Conservation (phyloP, 37 sponge, comb jelly and placozoan genomes). For the Eunapius fragilis region DNA sequence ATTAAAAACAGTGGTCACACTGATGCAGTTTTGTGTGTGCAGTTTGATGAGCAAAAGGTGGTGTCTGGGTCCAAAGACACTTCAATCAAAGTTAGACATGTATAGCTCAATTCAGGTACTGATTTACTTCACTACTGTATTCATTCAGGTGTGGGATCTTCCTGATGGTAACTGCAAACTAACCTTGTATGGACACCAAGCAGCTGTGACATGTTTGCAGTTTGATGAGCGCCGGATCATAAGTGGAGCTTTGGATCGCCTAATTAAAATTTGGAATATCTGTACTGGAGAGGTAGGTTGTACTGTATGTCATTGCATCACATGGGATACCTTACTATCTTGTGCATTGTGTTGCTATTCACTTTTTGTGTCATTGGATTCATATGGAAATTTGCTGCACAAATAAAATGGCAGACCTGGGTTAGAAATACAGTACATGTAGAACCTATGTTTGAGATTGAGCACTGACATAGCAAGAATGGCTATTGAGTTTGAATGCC, state of each 20-base stretch:
- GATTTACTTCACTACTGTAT: no score
- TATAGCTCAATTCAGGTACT: no score
- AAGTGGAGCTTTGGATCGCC: slow-evolving; percentile 92
- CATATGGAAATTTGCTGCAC: no score
- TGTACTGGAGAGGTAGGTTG: slow-evolving; percentile 70
- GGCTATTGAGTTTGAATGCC: no score
- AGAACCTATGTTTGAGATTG: no score
- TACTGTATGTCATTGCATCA: no score
- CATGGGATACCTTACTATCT: no score
- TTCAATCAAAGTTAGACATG: slow-evolving; percentile 78
- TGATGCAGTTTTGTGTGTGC: slow-evolving; percentile 92
- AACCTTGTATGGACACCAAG: slow-evolving; percentile 94
- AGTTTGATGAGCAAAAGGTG: slow-evolving; percentile 82
- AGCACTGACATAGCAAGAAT: no score
- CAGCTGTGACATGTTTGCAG: slow-evolving; percentile 94
- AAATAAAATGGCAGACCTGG: no score
- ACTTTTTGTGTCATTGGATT: no score
- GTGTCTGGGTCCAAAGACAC: slow-evolving; percentile 94
- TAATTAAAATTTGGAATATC: slow-evolving; percentile 95
- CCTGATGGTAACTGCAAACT: slow-evolving; percentile 69
- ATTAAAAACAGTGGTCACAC: slow-evolving; percentile 78
- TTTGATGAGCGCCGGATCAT: slow-evolving; percentile 90
- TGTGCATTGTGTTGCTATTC: no score
- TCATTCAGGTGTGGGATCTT: slow-evolving; percentile 85
- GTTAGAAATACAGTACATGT: no score